phyloP scores from a whole-genome alignment of 2,113 vertebrate genomes.

The Gymnorhina tibicen region DNA sequence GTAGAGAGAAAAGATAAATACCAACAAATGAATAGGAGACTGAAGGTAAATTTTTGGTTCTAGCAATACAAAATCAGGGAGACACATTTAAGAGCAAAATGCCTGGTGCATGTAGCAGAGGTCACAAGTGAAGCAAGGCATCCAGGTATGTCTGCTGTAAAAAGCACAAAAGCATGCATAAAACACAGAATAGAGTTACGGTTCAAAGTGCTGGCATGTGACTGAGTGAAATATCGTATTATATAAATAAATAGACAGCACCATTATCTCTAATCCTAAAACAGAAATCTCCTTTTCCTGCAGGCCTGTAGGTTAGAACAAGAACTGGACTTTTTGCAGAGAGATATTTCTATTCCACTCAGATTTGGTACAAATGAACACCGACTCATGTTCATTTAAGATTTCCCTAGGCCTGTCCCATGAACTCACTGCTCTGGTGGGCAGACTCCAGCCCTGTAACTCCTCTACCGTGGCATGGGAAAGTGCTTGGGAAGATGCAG shows the following conservation, averaged over 20 bases:
- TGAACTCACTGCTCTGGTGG: not conserved
- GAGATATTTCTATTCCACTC: not conserved
- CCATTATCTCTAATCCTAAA: not conserved
- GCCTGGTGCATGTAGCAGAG: not conserved
- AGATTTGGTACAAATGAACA: not conserved
- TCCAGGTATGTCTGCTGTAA: not conserved
- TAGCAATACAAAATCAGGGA: not conserved
- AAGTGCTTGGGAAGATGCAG: not conserved
- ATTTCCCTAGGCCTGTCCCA: not conserved
- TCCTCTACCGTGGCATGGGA: not conserved
- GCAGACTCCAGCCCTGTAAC: not conserved
- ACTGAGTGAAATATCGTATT: not conserved
- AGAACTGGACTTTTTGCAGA: not conserved
- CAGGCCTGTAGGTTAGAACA: not conserved
- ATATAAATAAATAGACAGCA: not conserved
- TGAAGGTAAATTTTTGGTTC: not conserved
- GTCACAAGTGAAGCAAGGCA: not conserved
- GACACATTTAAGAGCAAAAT: not conserved
- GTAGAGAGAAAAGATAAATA: not conserved
- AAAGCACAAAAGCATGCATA: not conserved
- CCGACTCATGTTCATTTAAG: not conserved
- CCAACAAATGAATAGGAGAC: not conserved
- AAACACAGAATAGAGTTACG: not conserved
- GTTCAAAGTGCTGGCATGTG: not conserved
- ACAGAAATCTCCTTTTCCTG: not conserved